Evolutionary conservation across 2,888 invertebrate species (phyloP), one percentile per base, ranked within the genome.

Genomic region (Scaptomyza reducta): DNA sequence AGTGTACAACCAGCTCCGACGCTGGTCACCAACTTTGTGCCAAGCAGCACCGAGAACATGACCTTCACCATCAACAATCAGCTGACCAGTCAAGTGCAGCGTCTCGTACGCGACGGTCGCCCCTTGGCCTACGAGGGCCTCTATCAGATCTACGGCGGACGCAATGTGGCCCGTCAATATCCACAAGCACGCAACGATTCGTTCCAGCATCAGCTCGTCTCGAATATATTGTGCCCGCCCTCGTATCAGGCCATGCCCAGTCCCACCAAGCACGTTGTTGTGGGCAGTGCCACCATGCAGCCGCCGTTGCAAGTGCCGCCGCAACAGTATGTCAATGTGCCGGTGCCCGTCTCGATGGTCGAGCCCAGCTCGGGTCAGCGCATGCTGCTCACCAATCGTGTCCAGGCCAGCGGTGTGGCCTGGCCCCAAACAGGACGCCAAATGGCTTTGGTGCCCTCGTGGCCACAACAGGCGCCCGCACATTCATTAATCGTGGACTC

Each of bases 41-140:
- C 96, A 14, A 94, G 95, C 74, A 94, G 96, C 16, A 95, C 95
- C 68, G 95, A 95, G 71, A 96, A 96, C 91, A 97, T 98, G 57
- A 97, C 98, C 55, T 95, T 98, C 86, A 97, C 98, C 70, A 97
- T 98, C 92, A 98, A 98, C 92, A 97, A 97, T 92, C 98, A 96
- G 92, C 89, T 95, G 79, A 94, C 95, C 55, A 95, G 95, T 91
- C 95, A 95, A 91, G 95, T 95, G 75, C 95, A 95, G 80, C 93
- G 95, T 79, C 92, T 95, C 53, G 95, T 95, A 3, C 93, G 96
- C 29, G 95, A 96, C 87, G 83, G 82, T 3, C 93, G 96, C 40
- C 94, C 95, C 1, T 94, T 95, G 65, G 95, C 96, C 2, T 96
- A 96, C 84, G 96, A 96, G 89, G 96, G 96, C 91, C 92, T 86